Evolutionary conservation across 1,140 invertebrate genomes (phyloP).

Genomic region (Bacillus rossius): DNA sequence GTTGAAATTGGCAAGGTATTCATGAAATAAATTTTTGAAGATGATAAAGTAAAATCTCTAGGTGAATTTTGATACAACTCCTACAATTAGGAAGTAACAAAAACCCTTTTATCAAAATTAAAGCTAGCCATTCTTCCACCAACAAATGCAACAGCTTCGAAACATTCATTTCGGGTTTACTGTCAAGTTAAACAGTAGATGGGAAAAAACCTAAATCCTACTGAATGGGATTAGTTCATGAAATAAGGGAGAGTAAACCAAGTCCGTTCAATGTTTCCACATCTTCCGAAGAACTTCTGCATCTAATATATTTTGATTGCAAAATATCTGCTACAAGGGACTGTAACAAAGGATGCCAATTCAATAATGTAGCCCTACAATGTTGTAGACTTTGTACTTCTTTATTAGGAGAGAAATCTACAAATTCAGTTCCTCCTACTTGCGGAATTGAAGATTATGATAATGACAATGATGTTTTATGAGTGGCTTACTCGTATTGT

Average conservation of each 20-base stretch:
- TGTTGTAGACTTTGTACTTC: too few species aligned
- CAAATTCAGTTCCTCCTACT: too few species aligned
- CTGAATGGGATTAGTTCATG: constrained; percentile 16
- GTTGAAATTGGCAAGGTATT: constrained; percentile 6
- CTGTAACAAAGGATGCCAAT: neutral
- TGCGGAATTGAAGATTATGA: too few species aligned
- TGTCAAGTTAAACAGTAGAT: constrained; percentile 17
- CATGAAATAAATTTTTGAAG: constrained; percentile 12
- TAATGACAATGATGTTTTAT: too few species aligned
- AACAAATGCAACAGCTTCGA: constrained; percentile 14
- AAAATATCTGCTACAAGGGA: neutral
- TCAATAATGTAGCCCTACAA: too few species aligned
- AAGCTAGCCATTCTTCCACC: constrained; percentile 13
- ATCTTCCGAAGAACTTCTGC: constrained; percentile 10
- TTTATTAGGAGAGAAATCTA: too few species aligned
- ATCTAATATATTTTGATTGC: constrained; percentile 14
- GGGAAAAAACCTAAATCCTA: constrained; percentile 2
- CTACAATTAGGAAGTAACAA: constrained; percentile 8
- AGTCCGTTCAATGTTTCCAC: neutral
- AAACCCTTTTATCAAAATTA: neutral
- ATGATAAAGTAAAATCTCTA: neutral
- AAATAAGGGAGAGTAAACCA: neutral
- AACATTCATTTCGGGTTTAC: constrained; percentile 16
- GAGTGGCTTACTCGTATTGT: too few species aligned
- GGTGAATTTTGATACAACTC: constrained; percentile 7